phyloP scores from a whole-genome alignment of 2,888 invertebrate genomes.

The Nomada ruficornis region DNA sequence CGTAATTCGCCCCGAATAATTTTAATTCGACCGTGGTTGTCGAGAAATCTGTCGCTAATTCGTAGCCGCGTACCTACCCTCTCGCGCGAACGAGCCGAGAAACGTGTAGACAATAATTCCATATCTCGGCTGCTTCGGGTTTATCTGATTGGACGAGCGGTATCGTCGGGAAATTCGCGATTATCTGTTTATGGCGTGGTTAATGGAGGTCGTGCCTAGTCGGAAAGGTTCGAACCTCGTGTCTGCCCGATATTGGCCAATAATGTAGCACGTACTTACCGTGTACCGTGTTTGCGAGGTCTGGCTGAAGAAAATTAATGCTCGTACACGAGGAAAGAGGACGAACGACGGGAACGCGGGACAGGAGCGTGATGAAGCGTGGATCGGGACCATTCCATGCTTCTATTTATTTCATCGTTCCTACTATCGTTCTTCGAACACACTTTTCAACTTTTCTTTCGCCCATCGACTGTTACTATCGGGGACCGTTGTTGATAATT shows the following conservation, averaged over 20 bases:
- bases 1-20: constrained; percentile 8
- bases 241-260: constrained; percentile 69
- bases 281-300: constrained; percentile 45
- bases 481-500: background rate
- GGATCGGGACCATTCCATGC: constrained; percentile 46
- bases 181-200: constrained; percentile 81
- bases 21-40: constrained; percentile 19
- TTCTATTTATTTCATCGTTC: constrained; percentile 55
- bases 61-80: constrained; percentile 33
- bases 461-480: background rate
- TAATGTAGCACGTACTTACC: constrained; percentile 70
- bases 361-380: constrained; percentile 52
- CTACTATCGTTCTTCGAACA: constrained; percentile 4
- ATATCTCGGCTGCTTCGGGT: constrained; percentile 75
- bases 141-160: constrained; percentile 80
- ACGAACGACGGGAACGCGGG: constrained; percentile 52
- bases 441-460: background rate
- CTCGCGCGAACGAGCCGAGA: constrained; percentile 67
- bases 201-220: constrained; percentile 76
- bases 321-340: constrained; percentile 37
- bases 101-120: constrained; percentile 77
- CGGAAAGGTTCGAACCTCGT: constrained; percentile 61
- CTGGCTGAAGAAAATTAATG: constrained; percentile 63
- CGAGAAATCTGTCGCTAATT: constrained; percentile 43
- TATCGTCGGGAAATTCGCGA: constrained; percentile 77